Base-by-base conservation (phyloP, 1,140 invertebrate genomes). In the Panonychus citri region DNA sequence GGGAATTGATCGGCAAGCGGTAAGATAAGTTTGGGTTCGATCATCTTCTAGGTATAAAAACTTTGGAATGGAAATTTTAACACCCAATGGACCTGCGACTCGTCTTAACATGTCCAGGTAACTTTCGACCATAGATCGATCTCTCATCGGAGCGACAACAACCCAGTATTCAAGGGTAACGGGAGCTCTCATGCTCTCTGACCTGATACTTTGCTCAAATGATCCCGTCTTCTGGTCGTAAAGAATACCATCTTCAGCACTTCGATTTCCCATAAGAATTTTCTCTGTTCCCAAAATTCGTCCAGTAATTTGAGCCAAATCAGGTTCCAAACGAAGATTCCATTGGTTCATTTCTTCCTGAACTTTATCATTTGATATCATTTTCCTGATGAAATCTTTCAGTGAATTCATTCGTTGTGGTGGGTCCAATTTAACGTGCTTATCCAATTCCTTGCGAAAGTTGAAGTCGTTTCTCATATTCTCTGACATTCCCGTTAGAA, bases 341-440 rank as follows among this genome's bases (percentile, higher is more conserved):
- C 73, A 75, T 25, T 66, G 64, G 1, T 61, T 62, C 56, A 74
- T 63, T 50, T 72, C 67, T 17, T 61, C 56, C 12, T 57, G 63
- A 17, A 72, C 68, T 49, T 71, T 65, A 50, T 63, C 50, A 46
- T 62, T 66, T 24, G 17, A 12, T 48, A 67, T 67, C 0, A 73
- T 65, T 57, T 62, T 61, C 13, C 65, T 42, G 0, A 71, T 59
- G 26, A 61, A 64, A 0, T 24, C 37, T 10, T 56, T 4, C 26
- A 61, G 34, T 40, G 50, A 49, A 2, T 25, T 24, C 13, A 61
- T 55, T 24, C 62, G 52, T 8, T n/a, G 12, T 8, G 1, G 19
- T 21, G 62, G 62, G 43, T 58, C 53, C 3, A 93, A 73, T 60
- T 81, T 71, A 0, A 85, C 91, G 55, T 81, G 76, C 0, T 67